Percentiles rank a stretch among this genome's conserved stretches.
Conservation (phyloP, 2,888 invertebrate species). For the Eubasilissa splendida region DNA sequence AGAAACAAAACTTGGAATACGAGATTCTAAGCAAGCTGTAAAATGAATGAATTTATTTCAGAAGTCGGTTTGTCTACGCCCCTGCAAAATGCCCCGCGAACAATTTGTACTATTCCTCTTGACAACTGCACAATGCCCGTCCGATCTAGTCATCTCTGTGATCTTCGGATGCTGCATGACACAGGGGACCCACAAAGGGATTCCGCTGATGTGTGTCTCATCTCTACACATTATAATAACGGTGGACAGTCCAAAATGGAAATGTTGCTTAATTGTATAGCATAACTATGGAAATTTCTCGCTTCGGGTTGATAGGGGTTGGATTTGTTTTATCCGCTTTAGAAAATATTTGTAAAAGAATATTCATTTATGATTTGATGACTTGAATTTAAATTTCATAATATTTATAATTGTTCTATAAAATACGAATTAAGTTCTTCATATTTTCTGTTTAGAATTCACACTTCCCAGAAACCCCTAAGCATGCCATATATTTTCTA, state of each 20-base stretch:
- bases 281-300: background rate
- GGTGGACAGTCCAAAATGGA: background rate
- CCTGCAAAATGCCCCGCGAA: constrained; percentile 1
- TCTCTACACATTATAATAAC: background rate
- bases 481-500: background rate
- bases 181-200: constrained; percentile 18
- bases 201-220: background rate
- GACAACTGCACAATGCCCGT: constrained; percentile 21
- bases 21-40: too few relatives aligned
- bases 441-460: too few relatives aligned
- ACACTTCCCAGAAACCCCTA: too few relatives aligned
- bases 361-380: too few relatives aligned
- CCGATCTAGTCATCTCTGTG: constrained; percentile 13
- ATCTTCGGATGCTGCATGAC: constrained; percentile 25
- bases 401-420: too few relatives aligned
- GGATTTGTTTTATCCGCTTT: background rate
- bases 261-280: background rate
- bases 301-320: too few relatives aligned
- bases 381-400: too few relatives aligned
- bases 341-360: background rate
- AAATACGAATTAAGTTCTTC: too few relatives aligned
- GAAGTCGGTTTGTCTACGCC: background rate
- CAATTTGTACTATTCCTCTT: constrained; percentile 8
- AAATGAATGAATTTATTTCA: too few relatives aligned
- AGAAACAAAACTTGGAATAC: too few relatives aligned